Evolutionary conservation across 2,888 invertebrate genomes (phyloP), one percentile per base, ranked within the genome.

Genomic region (Ophion slaviceki): DNA sequence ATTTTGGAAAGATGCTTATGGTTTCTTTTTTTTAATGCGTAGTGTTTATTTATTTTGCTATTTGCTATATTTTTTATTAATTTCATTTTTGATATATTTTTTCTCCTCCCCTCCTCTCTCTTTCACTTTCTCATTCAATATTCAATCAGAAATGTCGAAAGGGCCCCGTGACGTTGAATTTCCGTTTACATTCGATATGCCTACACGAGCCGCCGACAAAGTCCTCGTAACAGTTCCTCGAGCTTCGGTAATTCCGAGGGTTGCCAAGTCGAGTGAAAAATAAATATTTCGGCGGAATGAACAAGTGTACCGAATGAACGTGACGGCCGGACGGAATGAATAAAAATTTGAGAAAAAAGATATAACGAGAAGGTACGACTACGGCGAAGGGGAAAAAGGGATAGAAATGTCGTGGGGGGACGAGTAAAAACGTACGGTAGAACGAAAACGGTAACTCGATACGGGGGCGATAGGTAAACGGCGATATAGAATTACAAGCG

Each of bases 401-500:
- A 45, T 14, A 72, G 66, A 85, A 62, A 57, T 59, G 70, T 45
- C 40, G 59, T 40, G 59, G 32, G 32, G 32, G 47, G 7, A n/a
- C 28, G 28, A 47, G 62, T 62, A 62, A 36, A 72, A 83, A 36
- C 10, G 64, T 24, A n/a, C 11, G 64, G 61, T 7, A 28, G 72
- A 76, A 70, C 76, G 53, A 71, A 17, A 64, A 20, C 61, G 64
- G 92, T 91, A 92, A 92, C 87, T 89, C 88, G 89, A 92, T 89
- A 90, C 89, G 87, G 77, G 87, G 78, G 88, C 82, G 86, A 32
- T 32, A 32, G 32, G 32, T 32, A 32, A 32, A 32, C 90, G 87
- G 89, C 90, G 91, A 91, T 91, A 92, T 92, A 90, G 89, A 91
- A 90, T 92, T 92, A 90, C 92, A 74, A 74, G 70, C 62, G 88